Conservation (phyloP, 1,140 invertebrate genomes). For the Lethocerus indicus region DNA sequence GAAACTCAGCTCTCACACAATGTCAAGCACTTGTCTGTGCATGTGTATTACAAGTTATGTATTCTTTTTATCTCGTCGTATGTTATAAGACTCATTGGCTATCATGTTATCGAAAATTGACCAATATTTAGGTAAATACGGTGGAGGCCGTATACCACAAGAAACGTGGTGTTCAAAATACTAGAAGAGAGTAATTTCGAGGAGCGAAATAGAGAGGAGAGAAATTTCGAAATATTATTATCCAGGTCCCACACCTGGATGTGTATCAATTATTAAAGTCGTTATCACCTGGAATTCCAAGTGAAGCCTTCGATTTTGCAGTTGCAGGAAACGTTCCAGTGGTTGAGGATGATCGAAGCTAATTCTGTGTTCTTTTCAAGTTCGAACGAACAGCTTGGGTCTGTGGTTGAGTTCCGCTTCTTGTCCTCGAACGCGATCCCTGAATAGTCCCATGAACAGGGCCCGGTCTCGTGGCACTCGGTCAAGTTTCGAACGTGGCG, state of each 20-base stretch:
- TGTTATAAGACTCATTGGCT: no score
- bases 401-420: conserved; percentile 14
- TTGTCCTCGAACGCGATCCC: conserved; percentile 12
- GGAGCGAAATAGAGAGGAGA: no score
- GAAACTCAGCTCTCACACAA: no score
- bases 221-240: no score
- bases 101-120: neutral
- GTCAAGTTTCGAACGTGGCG: conserved; percentile 24
- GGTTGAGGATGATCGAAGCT: conserved; percentile 28
- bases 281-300: conserved; percentile 24
- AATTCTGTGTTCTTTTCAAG: conserved; percentile 32
- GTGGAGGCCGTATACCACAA: neutral
- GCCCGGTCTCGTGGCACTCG: conserved; percentile 20
- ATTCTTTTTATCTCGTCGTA: no score
- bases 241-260: neutral
- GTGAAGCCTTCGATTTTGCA: conserved; percentile 30
- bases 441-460: conserved; percentile 10
- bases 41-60: no score
- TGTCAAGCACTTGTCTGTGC: no score
- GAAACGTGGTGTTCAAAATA: neutral
- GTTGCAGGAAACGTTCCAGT: conserved; percentile 38
- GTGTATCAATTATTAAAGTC: neutral
- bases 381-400: conserved; percentile 28
- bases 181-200: no score
- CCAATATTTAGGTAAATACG: neutral